Conservation (phyloP, 1,140 invertebrate species). For the Daktulosphaira vitifoliae region DNA sequence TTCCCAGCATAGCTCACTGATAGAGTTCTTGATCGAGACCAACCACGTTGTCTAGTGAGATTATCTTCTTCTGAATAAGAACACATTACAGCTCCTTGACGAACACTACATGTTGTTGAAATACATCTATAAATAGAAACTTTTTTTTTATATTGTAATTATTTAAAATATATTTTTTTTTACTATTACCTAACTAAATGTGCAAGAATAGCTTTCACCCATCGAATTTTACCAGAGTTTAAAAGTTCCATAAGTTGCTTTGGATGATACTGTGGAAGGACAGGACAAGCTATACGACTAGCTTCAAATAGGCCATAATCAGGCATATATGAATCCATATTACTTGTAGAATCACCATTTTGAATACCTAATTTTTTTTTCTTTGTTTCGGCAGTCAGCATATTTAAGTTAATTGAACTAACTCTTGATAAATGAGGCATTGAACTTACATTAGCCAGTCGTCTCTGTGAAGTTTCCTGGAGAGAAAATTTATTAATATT, state of each 20-base stretch:
- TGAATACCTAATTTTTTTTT: constrained; percentile 46
- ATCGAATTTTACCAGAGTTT: constrained; percentile 93
- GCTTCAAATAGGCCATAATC: constrained; percentile 95
- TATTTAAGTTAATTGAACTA: constrained; percentile 70
- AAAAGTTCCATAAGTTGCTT: constrained; percentile 97
- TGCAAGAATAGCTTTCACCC: constrained; percentile 94
- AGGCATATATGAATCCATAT: constrained; percentile 59
- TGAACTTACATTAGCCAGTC: constrained; percentile 61
- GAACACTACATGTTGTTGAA: constrained; percentile 53
- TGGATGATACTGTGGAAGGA: constrained; percentile 98
- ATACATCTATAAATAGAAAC: constrained; percentile 51
- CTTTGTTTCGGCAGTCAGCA: constrained; percentile 60
- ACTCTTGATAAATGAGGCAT: constrained; percentile 71
- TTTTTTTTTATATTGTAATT: background rate
- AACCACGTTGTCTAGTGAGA: constrained; percentile 54
- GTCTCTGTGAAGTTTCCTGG: constrained; percentile 56
- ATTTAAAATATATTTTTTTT: too few species aligned
- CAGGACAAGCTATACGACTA: constrained; percentile 88
- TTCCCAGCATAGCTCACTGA: constrained; percentile 69
- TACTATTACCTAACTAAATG: constrained; percentile 69
- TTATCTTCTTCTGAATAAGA: constrained; percentile 55
- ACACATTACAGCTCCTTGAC: constrained; percentile 44
- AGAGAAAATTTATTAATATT: constrained; percentile 19
- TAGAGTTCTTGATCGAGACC: constrained; percentile 76
- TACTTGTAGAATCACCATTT: constrained; percentile 32